Conservation (phyloP, 2,888 invertebrate species). For the Vesta saturnalis region DNA sequence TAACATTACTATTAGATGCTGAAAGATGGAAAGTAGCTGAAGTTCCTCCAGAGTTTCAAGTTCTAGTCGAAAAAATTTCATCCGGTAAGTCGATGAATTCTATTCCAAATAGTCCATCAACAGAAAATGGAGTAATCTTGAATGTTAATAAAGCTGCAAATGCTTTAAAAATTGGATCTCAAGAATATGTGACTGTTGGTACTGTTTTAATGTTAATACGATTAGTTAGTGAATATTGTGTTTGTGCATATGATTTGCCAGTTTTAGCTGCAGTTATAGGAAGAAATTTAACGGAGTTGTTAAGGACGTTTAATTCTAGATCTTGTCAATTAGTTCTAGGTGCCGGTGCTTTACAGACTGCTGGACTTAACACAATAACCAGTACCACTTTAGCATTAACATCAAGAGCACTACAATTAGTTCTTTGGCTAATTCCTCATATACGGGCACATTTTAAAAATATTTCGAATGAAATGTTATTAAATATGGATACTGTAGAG, state of each 20-base stretch:
- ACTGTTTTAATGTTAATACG: constrained; percentile 88
- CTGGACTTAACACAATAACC: constrained; percentile 93
- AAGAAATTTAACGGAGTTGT: constrained; percentile 86
- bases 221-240: constrained; percentile 93
- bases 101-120: constrained; percentile 55
- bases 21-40: constrained; percentile 96
- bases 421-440: constrained; percentile 81
- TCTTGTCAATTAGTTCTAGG: constrained; percentile 95
- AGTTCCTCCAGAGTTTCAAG: constrained; percentile 89
- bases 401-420: constrained; percentile 82
- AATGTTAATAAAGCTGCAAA: constrained; percentile 46
- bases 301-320: constrained; percentile 87
- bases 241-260: constrained; percentile 80
- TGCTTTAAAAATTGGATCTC: constrained; percentile 52
- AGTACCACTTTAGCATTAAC: constrained; percentile 92
- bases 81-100: constrained; percentile 59
- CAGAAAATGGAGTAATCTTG: constrained; percentile 44
- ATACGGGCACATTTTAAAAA: constrained; percentile 75
- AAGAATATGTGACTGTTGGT: constrained; percentile 80
- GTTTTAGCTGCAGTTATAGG: constrained; percentile 83
- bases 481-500: constrained; percentile 76
- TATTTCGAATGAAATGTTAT: constrained; percentile 65
- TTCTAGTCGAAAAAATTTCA: constrained; percentile 75
- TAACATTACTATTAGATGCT: constrained; percentile 85
- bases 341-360: constrained; percentile 94